These are phyloP conservation scores for Lepidonotus clava DNA, from an alignment of 2,888 invertebrate genomes.

Conservation along the genomic window DNA sequence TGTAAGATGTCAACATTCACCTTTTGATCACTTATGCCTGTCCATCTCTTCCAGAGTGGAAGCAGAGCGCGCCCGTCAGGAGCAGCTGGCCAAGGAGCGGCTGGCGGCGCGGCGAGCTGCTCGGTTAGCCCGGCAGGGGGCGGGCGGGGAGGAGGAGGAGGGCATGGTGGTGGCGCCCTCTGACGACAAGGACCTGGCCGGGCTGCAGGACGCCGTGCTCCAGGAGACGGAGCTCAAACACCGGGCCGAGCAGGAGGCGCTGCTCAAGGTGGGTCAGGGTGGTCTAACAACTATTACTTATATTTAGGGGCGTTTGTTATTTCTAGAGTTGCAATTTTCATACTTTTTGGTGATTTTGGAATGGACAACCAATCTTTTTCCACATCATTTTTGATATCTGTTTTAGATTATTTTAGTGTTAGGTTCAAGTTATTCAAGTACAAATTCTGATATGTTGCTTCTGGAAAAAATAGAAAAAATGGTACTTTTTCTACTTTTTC, in stretches of 20 bases:
- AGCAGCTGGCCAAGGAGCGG: constrained; percentile 71
- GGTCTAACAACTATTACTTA: too few species aligned
- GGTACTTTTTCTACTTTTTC: too few species aligned
- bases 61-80: constrained; percentile 67
- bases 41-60: constrained; percentile 45
- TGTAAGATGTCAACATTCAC: background rate
- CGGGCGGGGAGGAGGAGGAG: constrained; percentile 47
- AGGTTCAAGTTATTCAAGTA: too few species aligned
- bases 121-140: constrained; percentile 55
- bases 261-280: constrained; percentile 75
- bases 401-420: too few species aligned
- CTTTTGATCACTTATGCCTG: background rate
- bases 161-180: constrained; percentile 61
- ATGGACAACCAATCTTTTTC: too few species aligned
- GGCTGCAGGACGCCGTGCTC: constrained; percentile 70
- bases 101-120: constrained; percentile 66
- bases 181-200: constrained; percentile 67
- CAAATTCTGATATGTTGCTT: too few species aligned
- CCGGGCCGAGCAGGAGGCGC: constrained; percentile 68
- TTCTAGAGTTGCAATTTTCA: too few species aligned
- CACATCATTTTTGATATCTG: too few species aligned
- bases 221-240: constrained; percentile 72
- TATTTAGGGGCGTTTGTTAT: too few species aligned
- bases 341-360: too few species aligned
- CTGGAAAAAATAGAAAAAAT: too few species aligned